phyloP scores from a whole-genome alignment of 2,113 vertebrate genomes.

The Guaruba guarouba region DNA sequence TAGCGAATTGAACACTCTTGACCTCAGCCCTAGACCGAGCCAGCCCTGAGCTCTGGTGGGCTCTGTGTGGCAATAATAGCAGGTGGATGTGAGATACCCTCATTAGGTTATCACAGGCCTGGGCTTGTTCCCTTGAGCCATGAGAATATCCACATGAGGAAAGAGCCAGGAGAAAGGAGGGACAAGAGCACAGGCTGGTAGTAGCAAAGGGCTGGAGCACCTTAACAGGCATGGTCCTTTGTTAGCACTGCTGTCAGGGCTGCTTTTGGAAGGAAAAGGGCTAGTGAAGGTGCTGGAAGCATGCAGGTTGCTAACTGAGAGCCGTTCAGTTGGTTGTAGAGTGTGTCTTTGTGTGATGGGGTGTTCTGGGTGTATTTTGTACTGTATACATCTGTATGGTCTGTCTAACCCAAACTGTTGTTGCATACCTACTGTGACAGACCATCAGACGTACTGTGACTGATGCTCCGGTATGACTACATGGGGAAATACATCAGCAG shows the following conservation, averaged over 20 bases:
- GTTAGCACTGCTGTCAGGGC: accelerated
- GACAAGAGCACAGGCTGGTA: background rate
- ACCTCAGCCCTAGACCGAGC: background rate
- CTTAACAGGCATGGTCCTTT: background rate
- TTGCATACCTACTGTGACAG: background rate
- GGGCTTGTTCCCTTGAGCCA: background rate
- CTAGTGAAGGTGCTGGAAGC: background rate
- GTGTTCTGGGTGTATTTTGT: background rate
- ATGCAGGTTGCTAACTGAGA: background rate
- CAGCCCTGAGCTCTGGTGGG: accelerated
- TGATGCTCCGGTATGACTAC: accelerated
- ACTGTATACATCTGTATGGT: accelerated
- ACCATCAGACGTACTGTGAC: background rate
- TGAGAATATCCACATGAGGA: background rate
- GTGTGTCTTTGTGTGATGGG: too few relatives aligned
- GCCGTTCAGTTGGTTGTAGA: background rate
- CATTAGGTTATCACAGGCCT: accelerated
- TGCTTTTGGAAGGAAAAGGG: background rate
- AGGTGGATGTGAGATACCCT: background rate
- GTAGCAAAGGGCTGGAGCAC: background rate
- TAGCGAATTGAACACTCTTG: accelerated
- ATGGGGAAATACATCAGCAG: background rate
- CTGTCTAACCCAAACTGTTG: background rate
- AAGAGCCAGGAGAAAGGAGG: background rate
- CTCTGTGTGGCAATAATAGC: background rate